A percentile compares a stretch with the other conserved stretches of the same genome.
Evolutionary conservation across 2,888 invertebrate genomes (phyloP).

Genomic region (Cyrtodaria siliqua): DNA sequence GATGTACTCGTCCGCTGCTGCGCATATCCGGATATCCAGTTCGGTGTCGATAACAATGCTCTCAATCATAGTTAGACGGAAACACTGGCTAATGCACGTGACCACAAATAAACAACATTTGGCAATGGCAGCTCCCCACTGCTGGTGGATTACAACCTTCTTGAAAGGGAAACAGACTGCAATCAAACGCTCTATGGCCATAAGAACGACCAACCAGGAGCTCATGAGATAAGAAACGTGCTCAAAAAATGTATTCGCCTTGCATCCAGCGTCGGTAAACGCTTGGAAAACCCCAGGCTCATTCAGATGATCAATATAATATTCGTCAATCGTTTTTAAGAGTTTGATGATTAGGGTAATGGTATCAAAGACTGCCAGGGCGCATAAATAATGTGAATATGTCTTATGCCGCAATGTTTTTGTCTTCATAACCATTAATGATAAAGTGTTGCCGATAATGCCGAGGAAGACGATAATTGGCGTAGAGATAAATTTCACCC

Average conservation of each 20-base stretch:
- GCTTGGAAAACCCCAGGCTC: conserved; percentile 52
- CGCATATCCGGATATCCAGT: conserved; percentile 50
- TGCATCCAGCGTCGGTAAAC: conserved; percentile 77
- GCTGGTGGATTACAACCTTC: conserved; percentile 75
- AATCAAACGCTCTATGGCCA: conserved; percentile 81
- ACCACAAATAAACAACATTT: conserved; percentile 75
- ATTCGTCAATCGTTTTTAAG: conserved; percentile 58
- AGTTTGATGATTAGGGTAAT: conserved; percentile 75
- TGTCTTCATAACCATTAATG: conserved; percentile 82
- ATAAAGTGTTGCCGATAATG: conserved; percentile 81
- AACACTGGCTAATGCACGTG: conserved; percentile 78
- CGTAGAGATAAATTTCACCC: conserved; percentile 77
- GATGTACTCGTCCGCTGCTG: conserved; percentile 58
- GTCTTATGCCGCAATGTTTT: conserved; percentile 79
- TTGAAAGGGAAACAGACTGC: conserved; percentile 83
- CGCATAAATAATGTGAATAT: conserved; percentile 83
- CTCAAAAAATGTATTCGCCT: conserved; percentile 78
- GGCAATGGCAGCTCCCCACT: conserved; percentile 75
- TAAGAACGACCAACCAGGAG: conserved; percentile 83
- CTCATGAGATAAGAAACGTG: conserved; percentile 82
- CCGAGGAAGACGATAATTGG: conserved; percentile 79
- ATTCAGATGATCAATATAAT: conserved; percentile 27
- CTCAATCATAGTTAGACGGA: conserved; percentile 76
- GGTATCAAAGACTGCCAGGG: conserved; percentile 81
- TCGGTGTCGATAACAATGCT: conserved; percentile 13